Conservation (phyloP, 64 coral and sea anemone species). For the Dendronephthya gigantea region DNA sequence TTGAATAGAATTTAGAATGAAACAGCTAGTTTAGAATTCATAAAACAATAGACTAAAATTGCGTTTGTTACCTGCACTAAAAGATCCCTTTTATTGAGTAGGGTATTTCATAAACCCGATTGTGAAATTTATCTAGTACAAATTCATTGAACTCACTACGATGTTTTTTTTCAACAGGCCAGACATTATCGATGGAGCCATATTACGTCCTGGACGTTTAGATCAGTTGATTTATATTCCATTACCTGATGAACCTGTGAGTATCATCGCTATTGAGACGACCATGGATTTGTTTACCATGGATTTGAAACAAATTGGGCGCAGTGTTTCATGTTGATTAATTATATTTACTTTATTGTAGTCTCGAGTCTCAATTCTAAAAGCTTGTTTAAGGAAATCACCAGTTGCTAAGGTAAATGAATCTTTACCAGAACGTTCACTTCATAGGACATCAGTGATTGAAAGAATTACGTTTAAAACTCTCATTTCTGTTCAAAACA, state of each 20-base stretch:
- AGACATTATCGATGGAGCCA: constrained; percentile 97
- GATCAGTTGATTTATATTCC: constrained; percentile 99
- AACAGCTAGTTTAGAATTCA: too few relatives aligned
- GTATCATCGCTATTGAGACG: neutral
- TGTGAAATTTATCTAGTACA: too few relatives aligned
- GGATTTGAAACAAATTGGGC: neutral
- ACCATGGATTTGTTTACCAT: neutral
- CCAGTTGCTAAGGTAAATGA: constrained; percentile 90
- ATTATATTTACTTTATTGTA: constrained; percentile 27
- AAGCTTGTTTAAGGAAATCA: constrained; percentile 83
- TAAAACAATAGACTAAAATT: too few relatives aligned
- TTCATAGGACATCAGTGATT: neutral
- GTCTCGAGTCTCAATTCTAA: constrained; percentile 82
- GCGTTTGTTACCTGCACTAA: too few relatives aligned
- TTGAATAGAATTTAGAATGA: neutral
- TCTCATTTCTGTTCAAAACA: too few relatives aligned
- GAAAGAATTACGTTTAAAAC: too few relatives aligned
- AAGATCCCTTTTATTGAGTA: too few relatives aligned
- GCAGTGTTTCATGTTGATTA: too few relatives aligned
- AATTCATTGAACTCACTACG: neutral
- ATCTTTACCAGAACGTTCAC: neutral
- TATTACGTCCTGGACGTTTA: constrained; percentile 85
- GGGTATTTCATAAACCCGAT: too few relatives aligned
- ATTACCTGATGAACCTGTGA: constrained; percentile 84
- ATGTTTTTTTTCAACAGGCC: constrained; percentile 40